These are phyloP conservation scores for Ganaspis sp. DNA, from an alignment of 1,140 invertebrate genomes.

Conservation along the genomic window DNA sequence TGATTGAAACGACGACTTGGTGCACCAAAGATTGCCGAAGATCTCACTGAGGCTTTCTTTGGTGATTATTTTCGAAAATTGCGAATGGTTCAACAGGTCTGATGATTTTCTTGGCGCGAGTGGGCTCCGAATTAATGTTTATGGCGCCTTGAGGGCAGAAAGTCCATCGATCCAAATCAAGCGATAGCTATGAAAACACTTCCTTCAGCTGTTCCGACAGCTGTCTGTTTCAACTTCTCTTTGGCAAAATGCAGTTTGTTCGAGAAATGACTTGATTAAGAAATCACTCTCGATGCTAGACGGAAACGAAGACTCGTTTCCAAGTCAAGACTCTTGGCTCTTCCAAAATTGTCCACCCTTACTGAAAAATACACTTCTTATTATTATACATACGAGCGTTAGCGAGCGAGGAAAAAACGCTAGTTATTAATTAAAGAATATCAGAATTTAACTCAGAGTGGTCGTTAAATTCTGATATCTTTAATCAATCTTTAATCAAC, in stretches of 20 bases:
- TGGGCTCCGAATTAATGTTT: not conserved
- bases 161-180: constrained; percentile 12
- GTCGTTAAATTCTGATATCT: no score
- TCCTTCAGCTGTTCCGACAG: constrained; percentile 27
- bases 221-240: constrained; percentile 23
- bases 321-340: not conserved
- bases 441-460: no score
- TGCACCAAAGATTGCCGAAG: no score
- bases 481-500: no score
- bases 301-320: not conserved
- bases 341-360: no score
- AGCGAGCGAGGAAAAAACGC: no score
- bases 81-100: not conserved
- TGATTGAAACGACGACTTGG: no score
- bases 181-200: constrained; percentile 20
- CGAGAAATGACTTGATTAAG: constrained; percentile 27
- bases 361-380: no score
- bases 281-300: not conserved
- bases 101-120: constrained; percentile 11
- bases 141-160: constrained; percentile 5
- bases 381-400: no score
- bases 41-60: no score
- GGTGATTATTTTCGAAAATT: not conserved
- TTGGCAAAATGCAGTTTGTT: not conserved
- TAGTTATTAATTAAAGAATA: no score